Base-by-base conservation (phyloP, 2,797 vertebrate species). In the Ctenopoma kingsleyae region DNA sequence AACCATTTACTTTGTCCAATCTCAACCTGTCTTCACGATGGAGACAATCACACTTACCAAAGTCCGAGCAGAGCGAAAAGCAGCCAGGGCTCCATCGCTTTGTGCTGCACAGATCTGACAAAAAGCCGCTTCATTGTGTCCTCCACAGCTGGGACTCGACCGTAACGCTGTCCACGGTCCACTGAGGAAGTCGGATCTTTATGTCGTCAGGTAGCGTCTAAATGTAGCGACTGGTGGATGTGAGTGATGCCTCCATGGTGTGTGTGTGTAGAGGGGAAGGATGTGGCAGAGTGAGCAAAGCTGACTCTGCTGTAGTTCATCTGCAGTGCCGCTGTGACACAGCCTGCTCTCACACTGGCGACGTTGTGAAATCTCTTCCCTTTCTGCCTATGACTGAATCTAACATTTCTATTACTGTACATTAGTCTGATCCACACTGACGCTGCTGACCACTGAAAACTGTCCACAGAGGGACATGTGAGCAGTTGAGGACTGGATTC, bases 51-150 rank as follows among this genome's bases (percentile, higher is more conserved):
- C 76, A 91, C 93, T 93, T 78, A 94, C 94, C 93, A 90, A 38
- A 92, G 77, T 76, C 91, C 88, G n/a, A 94, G 84, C 17, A 93
- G 62, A 47, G 87, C 89, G 25, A 83, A 40, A 40, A 93, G 77
- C 67, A 93, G 68, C 89, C 92, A 92, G 27, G 85, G 80, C 49
- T 81, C 83, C 74, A 90, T 84, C 55, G 82, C 78, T 90, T 40
- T 84, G 68, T 88, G 84, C 74, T 36, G 76, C 68, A 56, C 56
- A 0, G 67, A 55, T 30, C 65, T 1, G 38, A 68, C 40, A 10
- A 80, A 48, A 15, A 51, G 57, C 23, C 44, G 48, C 71, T 54
- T 76, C 77, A 83, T 81, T 8, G 22, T 73, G 8, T 22, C 1
- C 22, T 59, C 48, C 49, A 15, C 62, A 35, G 59, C 68, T 12